A percentile compares a stretch with the other conserved stretches of the same genome.
Conservation (phyloP, 1,140 invertebrate species). For the Halictus rubicundus region DNA sequence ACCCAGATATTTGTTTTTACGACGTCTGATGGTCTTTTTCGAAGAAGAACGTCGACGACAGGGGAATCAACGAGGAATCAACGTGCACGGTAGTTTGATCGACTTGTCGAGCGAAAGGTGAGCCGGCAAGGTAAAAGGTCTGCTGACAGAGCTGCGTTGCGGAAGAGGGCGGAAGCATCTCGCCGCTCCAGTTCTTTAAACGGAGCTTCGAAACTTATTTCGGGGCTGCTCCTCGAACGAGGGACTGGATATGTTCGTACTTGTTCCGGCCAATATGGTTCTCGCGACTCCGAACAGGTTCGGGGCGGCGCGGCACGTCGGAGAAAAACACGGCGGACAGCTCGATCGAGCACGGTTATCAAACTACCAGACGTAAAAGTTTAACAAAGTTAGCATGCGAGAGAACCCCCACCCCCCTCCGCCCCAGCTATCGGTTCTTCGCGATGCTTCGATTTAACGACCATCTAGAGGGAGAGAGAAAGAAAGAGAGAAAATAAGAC, state of each 20-base stretch:
- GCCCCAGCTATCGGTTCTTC: constrained; percentile 9
- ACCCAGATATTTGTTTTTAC: no score
- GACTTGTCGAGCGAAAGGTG: background rate
- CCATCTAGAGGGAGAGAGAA: no score
- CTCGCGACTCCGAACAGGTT: background rate
- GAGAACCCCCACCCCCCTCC: no score
- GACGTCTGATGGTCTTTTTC: no score
- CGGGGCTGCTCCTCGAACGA: background rate
- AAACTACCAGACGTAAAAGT: constrained; percentile 43
- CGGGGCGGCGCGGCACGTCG: no score
- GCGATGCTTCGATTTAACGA: background rate
- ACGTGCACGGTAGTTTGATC: background rate
- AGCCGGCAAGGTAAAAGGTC: constrained; percentile 30
- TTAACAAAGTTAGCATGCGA: constrained; percentile 10
- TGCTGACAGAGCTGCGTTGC: constrained; percentile 43
- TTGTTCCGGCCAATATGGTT: background rate
- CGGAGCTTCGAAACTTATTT: constrained; percentile 43
- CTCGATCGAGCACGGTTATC: constrained; percentile 50
- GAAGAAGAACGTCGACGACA: background rate
- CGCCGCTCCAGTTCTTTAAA: constrained; percentile 14
- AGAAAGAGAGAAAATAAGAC: no score
- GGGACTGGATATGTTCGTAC: background rate
- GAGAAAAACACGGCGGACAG: constrained; percentile 28
- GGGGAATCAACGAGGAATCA: constrained; percentile 7
- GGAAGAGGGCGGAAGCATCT: constrained; percentile 27